A percentile compares a stretch with the other conserved stretches of the same genome.
These are phyloP conservation scores for Brevimyrus niger DNA, from an alignment of 2,113 vertebrate species.

Conservation along the genomic window DNA sequence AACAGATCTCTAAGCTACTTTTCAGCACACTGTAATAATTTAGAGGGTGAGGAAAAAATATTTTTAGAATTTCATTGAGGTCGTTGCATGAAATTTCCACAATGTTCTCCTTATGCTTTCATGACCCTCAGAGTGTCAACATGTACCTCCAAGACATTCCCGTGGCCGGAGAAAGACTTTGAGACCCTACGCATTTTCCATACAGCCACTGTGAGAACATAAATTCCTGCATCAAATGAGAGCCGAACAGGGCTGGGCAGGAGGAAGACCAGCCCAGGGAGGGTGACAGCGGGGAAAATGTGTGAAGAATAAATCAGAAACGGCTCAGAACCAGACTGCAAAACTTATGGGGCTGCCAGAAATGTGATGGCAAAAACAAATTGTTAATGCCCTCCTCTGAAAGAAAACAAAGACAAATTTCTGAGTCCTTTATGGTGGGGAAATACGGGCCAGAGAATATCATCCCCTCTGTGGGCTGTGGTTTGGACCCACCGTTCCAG, in stretches of 20 bases:
- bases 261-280: background rate
- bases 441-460: background rate
- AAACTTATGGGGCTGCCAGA: background rate
- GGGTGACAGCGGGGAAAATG: background rate
- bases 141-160: background rate
- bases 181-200: background rate
- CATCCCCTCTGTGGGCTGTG: background rate
- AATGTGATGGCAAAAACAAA: background rate
- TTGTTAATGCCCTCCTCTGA: background rate
- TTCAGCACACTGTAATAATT: background rate
- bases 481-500: background rate
- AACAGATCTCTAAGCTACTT: background rate
- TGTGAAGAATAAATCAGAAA: background rate
- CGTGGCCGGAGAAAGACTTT: background rate
- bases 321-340: background rate
- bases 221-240: background rate
- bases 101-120: background rate
- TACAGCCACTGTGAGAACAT: background rate
- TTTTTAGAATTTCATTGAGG: background rate
- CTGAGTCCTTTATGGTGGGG: background rate
- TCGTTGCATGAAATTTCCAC: background rate
- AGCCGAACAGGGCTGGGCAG: background rate
- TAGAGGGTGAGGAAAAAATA: background rate
- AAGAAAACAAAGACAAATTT: constrained; percentile 6
- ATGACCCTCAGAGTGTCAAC: background rate